Evolutionary conservation across 2,888 invertebrate species (phyloP), one percentile per base, ranked within the genome.

Genomic region (Incurvaria masculella): DNA sequence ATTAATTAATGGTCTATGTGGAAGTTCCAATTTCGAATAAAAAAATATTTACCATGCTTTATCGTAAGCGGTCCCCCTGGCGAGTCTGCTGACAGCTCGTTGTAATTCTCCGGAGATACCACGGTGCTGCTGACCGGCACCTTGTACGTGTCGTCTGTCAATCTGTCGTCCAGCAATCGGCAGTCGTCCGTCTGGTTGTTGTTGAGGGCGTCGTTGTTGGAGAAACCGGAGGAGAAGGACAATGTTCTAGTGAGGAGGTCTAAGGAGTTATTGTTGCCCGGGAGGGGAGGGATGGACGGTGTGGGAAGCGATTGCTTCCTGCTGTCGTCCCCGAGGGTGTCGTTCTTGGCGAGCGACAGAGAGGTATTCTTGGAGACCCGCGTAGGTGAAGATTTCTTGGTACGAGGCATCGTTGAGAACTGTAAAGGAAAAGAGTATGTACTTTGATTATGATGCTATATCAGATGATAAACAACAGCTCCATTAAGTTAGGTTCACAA

Each of bases 331-430:
- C 63, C 68, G 4, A 78, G 59, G 41, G 75, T 75, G 58, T 74
- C 74, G 54, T 73, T 66, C 53, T 76, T 79, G 43, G 74, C 74
- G 55, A 78, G 57, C 20, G 78, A 75, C 47, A 78, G 58, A 1
- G 73, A 63, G 53, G 74, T 70, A 60, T 75, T 71, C 59, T 68
- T 61, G 21, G 68, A 61, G 0, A 68, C 68, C 42, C 76, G 72
- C 55, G 71, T 69, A n/a, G 78, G 68, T 19, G 72, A 70, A n/a
- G 69, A 55, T 55, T 79, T 79, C 61, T 81, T 82, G 49, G 76
- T 80, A 44, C 82, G 73, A 23, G 83, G 83, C 79, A 84, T 83
- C 47, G 84, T 84, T 50, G 83, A 83, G 62, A 82, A 83, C 84
- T 84, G 68, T 10, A 65, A 76, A 59, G 53, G 51, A 50, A 46